Evolutionary conservation across 2,797 vertebrate genomes (phyloP), one percentile per base, ranked within the genome.

Genomic region (Urosaurus nigricauda): DNA sequence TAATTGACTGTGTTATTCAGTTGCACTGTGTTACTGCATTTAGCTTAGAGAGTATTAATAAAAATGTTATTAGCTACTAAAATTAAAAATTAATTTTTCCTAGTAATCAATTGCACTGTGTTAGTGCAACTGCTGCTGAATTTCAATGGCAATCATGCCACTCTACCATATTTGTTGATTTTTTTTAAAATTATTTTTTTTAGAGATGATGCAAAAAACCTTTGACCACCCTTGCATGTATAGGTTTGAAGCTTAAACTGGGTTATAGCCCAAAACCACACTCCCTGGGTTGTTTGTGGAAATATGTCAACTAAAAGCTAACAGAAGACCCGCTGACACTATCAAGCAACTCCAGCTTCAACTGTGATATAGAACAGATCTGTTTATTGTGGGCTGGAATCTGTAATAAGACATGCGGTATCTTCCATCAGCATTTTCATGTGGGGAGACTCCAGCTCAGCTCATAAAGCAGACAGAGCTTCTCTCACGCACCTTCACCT

Each of bases 231-330:
- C 24, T 68, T 68, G n/a, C 13, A 3, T 51, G 21, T 75, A 26
- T 51, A 29, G 43, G 26, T 88, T 89, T 90, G 75, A 4, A 53
- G 79, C 29, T n/a, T 60, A 92, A 91, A 88, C 47, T 90, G 87
- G 58, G 79, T 73, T 79, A 71, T 0, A 2, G 73, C 51, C 26
- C 77, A 51, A 53, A 74, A 37, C n/a, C 47, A 32, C 17, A 53
- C 32, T 73, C 43, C 47, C 47, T 24, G 19, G 32, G 26, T n/a
- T 73, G 68, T 51, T 73, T 84, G 51, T 84, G 5, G 83, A 26
- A 84, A 74, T 56, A 24, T 58, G 51, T 40, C 70, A 56, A 16
- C 12, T 74, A 53, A 53, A 26, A 56, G 32, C 19, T 35, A 56
- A 9, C 83, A 13, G 47, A 53, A 47, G n/a, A 56, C 47, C 21